Evolutionary conservation across 53 echinoderm and acorn worm species (phyloP), one percentile per base, ranked within the genome.

Genomic region (Pentamera pediparva): DNA sequence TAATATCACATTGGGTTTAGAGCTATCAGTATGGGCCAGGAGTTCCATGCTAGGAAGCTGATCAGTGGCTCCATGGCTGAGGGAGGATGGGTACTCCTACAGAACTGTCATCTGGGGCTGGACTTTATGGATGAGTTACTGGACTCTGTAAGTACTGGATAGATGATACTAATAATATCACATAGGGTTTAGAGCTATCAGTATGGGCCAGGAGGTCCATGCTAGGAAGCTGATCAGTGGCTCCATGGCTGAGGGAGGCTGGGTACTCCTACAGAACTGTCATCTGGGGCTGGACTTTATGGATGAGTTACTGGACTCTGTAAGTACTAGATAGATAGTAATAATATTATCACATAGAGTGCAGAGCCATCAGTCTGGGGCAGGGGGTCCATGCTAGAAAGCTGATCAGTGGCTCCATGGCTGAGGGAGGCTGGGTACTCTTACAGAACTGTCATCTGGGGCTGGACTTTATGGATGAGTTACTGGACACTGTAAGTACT

Each of bases 21-120:
- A 62, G 90, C 94, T 60, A 94, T 94, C 80, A 94, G 94, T 77
- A 94, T 94, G 94, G 94, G 94, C 15, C 94, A 94, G 73, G 94
- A 90, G 0, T 90, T 94, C 6, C 94, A 94, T 61, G 94, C 94
- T 12, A 59, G 94, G 9, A 81, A 82, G 57, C 90, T 94, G 0
- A 70, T 94, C 32, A 74, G 76, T 45, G 82, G 78, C 27, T 94
- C 78, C 76, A 90, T 90, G 90, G 63, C 74, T 8, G 94, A 94
- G 32, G 94, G 94, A 22, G 94, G 94, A 35, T 94, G 94, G 94
- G 94, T 90, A 2, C 79, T 94, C 15, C 87, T 94, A 2, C 94
- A 94, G 83, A 94, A 94, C 77, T 94, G 94, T 81, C 94, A 94
- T 94, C 87, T 94, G 34, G 94, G 94, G 12, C 82, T 94, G 56